These are phyloP conservation scores for Noctua janthe DNA, from an alignment of 2,888 invertebrate species.

Conservation along the genomic window DNA sequence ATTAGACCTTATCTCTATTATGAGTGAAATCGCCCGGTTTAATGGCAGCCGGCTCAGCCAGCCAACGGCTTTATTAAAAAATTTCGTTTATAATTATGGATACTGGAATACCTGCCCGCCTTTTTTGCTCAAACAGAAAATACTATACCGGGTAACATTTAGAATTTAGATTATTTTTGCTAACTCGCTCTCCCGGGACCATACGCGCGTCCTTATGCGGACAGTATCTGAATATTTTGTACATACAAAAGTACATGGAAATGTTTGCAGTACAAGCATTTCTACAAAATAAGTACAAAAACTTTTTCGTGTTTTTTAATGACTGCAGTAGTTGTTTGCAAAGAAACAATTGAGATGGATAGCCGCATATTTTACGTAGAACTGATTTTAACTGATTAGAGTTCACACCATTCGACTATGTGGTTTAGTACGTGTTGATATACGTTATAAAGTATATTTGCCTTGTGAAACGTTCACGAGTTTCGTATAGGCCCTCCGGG, in stretches of 20 bases:
- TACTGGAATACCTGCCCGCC: slow-evolving; percentile 26
- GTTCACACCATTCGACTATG: neutral
- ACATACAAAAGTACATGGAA: neutral
- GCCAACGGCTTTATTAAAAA: slow-evolving; percentile 55
- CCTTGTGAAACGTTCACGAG: slow-evolving; percentile 23
- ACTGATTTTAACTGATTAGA: slow-evolving; percentile 24
- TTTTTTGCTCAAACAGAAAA: slow-evolving; percentile 42
- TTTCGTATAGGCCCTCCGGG: slow-evolving; percentile 23
- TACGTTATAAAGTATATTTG: slow-evolving; percentile 21
- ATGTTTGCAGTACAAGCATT: slow-evolving; percentile 11
- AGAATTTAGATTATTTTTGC: slow-evolving; percentile 45
- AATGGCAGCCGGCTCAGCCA: slow-evolving; percentile 20
- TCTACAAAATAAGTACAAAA: neutral
- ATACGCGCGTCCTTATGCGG: slow-evolving; percentile 18
- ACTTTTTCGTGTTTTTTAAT: neutral
- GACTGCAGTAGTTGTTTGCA: slow-evolving; percentile 17
- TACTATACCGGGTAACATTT: slow-evolving; percentile 24
- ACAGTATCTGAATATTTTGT: slow-evolving; percentile 40
- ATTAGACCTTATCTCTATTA: slow-evolving; percentile 56
- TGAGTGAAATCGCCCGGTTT: slow-evolving; percentile 49
- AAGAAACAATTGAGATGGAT: slow-evolving; percentile 7
- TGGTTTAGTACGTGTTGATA: neutral
- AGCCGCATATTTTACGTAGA: neutral
- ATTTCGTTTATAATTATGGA: slow-evolving; percentile 47
- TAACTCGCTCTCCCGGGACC: slow-evolving; percentile 7